These are phyloP conservation scores for Dasyprocta punctata DNA, from an alignment of 2,113 vertebrate species.

Conservation along the genomic window DNA sequence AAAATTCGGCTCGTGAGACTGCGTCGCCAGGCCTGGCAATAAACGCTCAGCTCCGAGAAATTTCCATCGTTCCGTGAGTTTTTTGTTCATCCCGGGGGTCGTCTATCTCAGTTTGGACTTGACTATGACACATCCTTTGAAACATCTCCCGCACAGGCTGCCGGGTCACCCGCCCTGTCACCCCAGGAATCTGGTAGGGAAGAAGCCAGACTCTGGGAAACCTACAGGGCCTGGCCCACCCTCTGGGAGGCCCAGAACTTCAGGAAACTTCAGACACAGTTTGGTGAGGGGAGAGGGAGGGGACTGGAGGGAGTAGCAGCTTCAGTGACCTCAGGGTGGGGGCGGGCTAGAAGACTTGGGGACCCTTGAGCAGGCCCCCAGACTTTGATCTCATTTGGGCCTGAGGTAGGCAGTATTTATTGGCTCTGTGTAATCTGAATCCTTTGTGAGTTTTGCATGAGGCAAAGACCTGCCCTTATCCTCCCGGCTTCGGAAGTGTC, in stretches of 20 bases:
- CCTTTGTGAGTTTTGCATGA: neutral
- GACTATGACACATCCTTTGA: neutral
- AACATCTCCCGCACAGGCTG: neutral
- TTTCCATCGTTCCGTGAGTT: too few relatives aligned
- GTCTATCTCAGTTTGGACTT: too few relatives aligned
- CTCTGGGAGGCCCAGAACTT: neutral
- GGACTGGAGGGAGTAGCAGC: neutral
- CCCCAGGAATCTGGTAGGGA: neutral
- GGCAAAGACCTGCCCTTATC: neutral
- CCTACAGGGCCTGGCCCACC: neutral
- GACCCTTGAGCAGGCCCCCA: neutral
- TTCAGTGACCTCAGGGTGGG: neutral
- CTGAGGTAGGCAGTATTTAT: neutral
- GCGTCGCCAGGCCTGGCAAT: too few relatives aligned
- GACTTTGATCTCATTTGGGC: conserved; percentile 36
- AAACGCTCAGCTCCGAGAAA: too few relatives aligned
- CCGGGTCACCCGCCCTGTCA: neutral
- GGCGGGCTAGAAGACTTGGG: neutral
- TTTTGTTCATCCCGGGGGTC: too few relatives aligned
- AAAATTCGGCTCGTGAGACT: too few relatives aligned
- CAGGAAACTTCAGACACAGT: neutral
- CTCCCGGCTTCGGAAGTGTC: neutral
- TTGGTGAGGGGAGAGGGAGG: neutral
- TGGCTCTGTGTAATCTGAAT: conserved; percentile 17
- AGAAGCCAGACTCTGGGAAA: neutral